These are phyloP conservation scores for Gnathonemus longibarbis DNA, from an alignment of 2,113 vertebrate genomes.

Conservation along the genomic window DNA sequence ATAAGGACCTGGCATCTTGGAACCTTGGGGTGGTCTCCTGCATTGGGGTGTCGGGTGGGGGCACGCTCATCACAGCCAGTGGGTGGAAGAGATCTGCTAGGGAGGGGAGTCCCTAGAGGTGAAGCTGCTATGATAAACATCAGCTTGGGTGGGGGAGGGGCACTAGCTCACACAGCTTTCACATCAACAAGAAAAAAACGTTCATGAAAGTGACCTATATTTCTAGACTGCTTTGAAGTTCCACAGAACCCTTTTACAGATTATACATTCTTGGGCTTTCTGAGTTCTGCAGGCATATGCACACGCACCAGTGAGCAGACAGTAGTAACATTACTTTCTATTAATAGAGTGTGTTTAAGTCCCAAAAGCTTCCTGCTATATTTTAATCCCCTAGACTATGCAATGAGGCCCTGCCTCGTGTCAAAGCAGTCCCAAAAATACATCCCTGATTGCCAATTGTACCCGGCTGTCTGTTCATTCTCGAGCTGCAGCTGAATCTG, in stretches of 20 bases:
- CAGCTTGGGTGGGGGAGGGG: neutral
- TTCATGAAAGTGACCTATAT: neutral
- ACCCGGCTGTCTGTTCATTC: neutral
- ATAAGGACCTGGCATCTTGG: neutral
- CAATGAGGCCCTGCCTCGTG: conserved; percentile 2
- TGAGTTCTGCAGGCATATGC: neutral
- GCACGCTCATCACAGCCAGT: neutral
- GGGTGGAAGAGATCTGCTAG: neutral
- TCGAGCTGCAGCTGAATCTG: neutral
- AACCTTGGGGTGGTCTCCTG: neutral
- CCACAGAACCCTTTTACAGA: neutral
- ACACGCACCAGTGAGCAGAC: neutral
- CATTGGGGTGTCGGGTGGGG: neutral
- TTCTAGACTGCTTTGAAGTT: neutral
- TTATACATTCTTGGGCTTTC: neutral
- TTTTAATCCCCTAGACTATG: conserved; percentile 1
- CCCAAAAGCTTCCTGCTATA: conserved; percentile 13
- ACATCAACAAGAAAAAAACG: neutral
- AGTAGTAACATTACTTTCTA: conserved; percentile 10
- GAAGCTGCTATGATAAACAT: neutral
- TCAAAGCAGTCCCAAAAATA: neutral
- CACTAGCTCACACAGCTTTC: neutral
- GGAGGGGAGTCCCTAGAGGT: neutral
- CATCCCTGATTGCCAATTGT: neutral
- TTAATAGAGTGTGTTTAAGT: conserved; percentile 13